These are phyloP conservation scores for Tillus elongatus DNA, from an alignment of 2,888 invertebrate genomes.

Conservation along the genomic window DNA sequence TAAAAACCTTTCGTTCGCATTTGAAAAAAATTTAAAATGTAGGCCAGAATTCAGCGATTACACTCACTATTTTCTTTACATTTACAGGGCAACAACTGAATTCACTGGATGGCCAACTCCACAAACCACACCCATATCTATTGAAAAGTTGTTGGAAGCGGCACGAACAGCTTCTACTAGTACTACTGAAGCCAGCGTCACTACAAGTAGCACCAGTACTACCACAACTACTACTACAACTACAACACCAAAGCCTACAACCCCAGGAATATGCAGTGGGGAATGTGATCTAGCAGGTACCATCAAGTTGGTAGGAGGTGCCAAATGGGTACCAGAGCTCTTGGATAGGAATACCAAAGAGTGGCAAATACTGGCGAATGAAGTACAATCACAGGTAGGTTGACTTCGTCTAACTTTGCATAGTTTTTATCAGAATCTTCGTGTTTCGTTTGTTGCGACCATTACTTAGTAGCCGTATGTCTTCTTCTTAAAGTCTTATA, in stretches of 20 bases:
- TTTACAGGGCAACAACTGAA: conserved; percentile 68
- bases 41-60: too few relatives aligned
- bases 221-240: conserved; percentile 64
- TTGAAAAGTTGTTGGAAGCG: conserved; percentile 67
- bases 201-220: conserved; percentile 55
- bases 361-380: conserved; percentile 74
- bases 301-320: conserved; percentile 72
- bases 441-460: too few relatives aligned
- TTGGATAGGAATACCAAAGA: conserved; percentile 79
- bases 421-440: too few relatives aligned
- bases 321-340: conserved; percentile 76
- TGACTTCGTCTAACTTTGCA: too few relatives aligned
- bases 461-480: too few relatives aligned
- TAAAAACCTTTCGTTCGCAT: too few relatives aligned
- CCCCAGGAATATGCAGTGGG: conserved; percentile 66
- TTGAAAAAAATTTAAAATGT: too few relatives aligned
- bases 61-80: conserved; percentile 19
- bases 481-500: too few relatives aligned
- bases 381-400: conserved; percentile 68
- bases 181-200: conserved; percentile 40
- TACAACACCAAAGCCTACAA: conserved; percentile 59
- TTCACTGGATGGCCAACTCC: conserved; percentile 88
- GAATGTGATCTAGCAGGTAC: conserved; percentile 83
- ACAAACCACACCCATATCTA: conserved; percentile 77
- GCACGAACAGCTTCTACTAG: conserved; percentile 53